Evolutionary conservation across 2,797 vertebrate genomes (phyloP), one percentile per base, ranked within the genome.

Genomic region (Hemibagrus guttatus): DNA sequence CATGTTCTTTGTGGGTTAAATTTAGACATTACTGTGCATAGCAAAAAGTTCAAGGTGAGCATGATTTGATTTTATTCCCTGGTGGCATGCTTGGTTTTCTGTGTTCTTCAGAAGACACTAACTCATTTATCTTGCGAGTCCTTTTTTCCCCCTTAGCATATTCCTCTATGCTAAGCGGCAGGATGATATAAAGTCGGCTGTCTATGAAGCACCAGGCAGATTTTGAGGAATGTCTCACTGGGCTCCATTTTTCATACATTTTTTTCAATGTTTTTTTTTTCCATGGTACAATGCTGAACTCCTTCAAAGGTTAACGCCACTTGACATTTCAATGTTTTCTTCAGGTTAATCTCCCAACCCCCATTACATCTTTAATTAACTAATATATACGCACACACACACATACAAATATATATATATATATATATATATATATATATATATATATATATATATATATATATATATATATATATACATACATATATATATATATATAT

Each of bases 121-220:
- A 92, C 93, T 95, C 95, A 96, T 96, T 95, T 95, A 95, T 96
- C 95, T 96, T 96, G 90, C 87, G 91, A 92, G 90, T 92, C 90
- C 91, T 84, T 90, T 90, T 94, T 90, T 14, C 69, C 83, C 87
- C 87, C 92, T 93, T 91, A 94, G 94, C 94, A 95, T 94, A 95
- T 94, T 95, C 92, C 69, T 78, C 82, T 68, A 86, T 89, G 93
- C 92, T 94, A 95, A 95, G 94, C 93, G 94, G 94, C 93, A 89
- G 93, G 94, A 93, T 94, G 93, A 95, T 94, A 93, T 93, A 92
- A 92, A 92, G 89, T 91, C 91, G 91, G 88, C 87, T 88, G 89
- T 95, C 94, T 94, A 93, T 91, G 93, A 94, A 91, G 93, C 89
- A 90, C 91, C 90, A 83, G 83, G 75, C 81, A 90, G 93, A 92